Conservation (phyloP, 2,113 vertebrate genomes). For the Mustelus asterias region DNA sequence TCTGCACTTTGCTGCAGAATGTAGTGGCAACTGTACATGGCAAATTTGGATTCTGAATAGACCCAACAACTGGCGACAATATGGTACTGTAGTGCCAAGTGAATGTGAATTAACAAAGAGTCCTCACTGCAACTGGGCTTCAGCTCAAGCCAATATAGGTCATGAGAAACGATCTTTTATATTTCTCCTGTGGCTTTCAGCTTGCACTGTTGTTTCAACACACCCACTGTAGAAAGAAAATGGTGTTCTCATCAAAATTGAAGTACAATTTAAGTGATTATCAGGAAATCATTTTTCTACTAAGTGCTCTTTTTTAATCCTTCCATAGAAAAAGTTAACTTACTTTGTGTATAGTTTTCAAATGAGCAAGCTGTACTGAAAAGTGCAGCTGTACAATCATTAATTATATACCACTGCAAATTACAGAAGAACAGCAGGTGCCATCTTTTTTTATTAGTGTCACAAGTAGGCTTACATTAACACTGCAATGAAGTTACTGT, state of each 20-base stretch:
- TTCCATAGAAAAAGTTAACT: neutral
- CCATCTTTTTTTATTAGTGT: too few relatives aligned
- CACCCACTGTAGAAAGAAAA: neutral
- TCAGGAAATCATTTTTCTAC: conserved; percentile 2
- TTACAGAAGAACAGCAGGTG: neutral
- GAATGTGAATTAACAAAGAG: conserved; percentile 25
- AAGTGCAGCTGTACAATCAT: too few relatives aligned
- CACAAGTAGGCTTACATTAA: too few relatives aligned
- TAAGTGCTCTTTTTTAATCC: neutral
- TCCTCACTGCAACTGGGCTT: conserved; percentile 24
- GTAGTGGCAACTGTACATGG: neutral
- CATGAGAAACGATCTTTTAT: conserved; percentile 42
- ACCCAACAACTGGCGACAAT: conserved; percentile 2
- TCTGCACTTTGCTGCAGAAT: neutral
- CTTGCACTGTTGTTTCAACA: conserved; percentile 31
- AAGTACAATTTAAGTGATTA: conserved; percentile 19
- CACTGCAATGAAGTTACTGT: too few relatives aligned
- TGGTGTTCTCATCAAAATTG: conserved; percentile 8
- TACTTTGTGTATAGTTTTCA: neutral
- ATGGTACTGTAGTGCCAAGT: conserved; percentile 1
- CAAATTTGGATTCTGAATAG: neutral
- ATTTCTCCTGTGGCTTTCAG: conserved; percentile 39
- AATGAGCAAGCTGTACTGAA: neutral
- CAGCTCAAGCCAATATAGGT: conserved; percentile 36
- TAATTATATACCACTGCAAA: neutral